Conservation (phyloP, 1,140 invertebrate genomes). For the Drosophila saltans region DNA sequence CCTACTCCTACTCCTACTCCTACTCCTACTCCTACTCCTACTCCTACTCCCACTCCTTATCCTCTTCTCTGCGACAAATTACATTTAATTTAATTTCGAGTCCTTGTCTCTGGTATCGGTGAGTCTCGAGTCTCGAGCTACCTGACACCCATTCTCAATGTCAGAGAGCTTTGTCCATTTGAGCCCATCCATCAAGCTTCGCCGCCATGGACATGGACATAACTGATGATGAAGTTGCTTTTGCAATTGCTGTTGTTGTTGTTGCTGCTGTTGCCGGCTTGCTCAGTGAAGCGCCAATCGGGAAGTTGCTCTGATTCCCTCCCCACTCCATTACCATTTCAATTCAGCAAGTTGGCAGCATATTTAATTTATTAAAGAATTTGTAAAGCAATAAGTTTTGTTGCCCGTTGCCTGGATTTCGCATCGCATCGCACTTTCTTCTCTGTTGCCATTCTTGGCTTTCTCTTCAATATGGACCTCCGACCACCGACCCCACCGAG, state of each 20-base stretch:
- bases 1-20: too few species aligned
- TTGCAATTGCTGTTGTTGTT: not conserved
- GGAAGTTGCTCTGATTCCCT: not conserved
- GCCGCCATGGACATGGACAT: conserved; percentile 41
- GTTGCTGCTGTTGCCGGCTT: not conserved
- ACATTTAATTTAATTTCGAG: conserved; percentile 76
- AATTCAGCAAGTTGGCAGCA: conserved; percentile 45
- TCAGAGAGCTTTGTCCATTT: conserved; percentile 33
- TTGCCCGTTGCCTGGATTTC: conserved; percentile 44
- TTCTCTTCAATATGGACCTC: too few species aligned
- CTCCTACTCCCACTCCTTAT: too few species aligned
- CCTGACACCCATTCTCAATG: conserved; percentile 46
- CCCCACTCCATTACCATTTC: conserved; percentile 55
- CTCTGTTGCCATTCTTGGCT: conserved; percentile 9
- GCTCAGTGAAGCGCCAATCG: conserved; percentile 47
- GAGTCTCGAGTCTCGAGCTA: conserved; percentile 1
- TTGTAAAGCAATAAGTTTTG: conserved; percentile 77
- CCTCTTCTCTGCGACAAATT: conserved; percentile 54
- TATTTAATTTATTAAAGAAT: conserved; percentile 81
- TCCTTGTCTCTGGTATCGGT: not conserved
- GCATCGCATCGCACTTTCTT: not conserved
- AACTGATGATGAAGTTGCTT: conserved; percentile 68
- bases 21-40: too few species aligned
- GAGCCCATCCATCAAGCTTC: conserved; percentile 48
- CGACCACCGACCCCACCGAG: not conserved